phyloP scores from a whole-genome alignment of 1,140 invertebrate genomes.

The Mactra quadrangularis region DNA sequence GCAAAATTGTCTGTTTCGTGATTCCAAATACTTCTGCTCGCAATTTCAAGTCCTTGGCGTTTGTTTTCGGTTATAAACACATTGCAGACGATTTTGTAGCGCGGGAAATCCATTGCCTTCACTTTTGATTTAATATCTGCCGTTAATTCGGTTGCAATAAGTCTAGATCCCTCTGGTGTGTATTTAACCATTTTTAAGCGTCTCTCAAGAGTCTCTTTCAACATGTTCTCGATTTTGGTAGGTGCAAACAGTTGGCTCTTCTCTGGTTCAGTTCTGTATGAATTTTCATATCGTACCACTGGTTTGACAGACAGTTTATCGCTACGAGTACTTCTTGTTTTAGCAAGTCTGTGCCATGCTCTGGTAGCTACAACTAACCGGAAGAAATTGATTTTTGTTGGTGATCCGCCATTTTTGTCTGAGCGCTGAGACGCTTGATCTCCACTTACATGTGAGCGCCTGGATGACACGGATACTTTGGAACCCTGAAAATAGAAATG shows the following conservation, averaged over 20 bases:
- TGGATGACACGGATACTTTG: slow-evolving; percentile 25
- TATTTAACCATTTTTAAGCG: slow-evolving; percentile 58
- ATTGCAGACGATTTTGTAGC: slow-evolving; percentile 74
- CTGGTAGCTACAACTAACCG: slow-evolving; percentile 43
- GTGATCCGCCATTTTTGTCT: slow-evolving; percentile 25
- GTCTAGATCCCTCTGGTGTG: slow-evolving; percentile 31
- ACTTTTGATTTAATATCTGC: slow-evolving; percentile 69
- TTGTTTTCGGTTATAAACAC: slow-evolving; percentile 72
- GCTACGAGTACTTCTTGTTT: not conserved
- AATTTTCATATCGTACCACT: slow-evolving; percentile 51
- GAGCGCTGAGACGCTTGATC: slow-evolving; percentile 41
- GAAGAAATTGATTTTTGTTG: slow-evolving; percentile 55
- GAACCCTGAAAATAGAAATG: slow-evolving; percentile 51
- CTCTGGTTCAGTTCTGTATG: slow-evolving; percentile 65
- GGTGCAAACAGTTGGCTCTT: slow-evolving; percentile 46
- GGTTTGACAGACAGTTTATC: not conserved
- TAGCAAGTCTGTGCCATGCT: slow-evolving; percentile 47
- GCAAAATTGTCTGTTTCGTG: slow-evolving; percentile 73
- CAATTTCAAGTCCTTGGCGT: slow-evolving; percentile 71
- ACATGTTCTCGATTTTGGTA: slow-evolving; percentile 53
- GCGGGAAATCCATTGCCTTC: slow-evolving; percentile 70
- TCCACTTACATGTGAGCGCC: slow-evolving; percentile 35
- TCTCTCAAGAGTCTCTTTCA: slow-evolving; percentile 62
- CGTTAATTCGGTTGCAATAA: slow-evolving; percentile 57
- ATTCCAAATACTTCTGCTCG: slow-evolving; percentile 76